These are phyloP conservation scores for Schizopygopsis malacanthus DNA, from an alignment of 2,797 vertebrate genomes.

Conservation along the genomic window DNA sequence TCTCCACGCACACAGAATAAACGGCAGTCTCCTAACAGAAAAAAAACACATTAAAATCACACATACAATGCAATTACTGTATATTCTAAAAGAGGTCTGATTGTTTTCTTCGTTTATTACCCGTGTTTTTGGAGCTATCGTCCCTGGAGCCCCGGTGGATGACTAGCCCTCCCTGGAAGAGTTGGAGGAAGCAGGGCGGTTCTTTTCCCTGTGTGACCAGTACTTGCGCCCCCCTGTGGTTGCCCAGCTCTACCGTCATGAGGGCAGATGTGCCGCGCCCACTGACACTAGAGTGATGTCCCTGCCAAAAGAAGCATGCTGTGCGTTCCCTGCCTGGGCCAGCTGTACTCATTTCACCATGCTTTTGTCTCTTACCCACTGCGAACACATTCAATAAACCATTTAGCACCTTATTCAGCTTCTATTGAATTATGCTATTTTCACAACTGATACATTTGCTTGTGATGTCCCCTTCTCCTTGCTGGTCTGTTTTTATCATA, in stretches of 20 bases:
- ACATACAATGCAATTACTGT: conserved; percentile 18
- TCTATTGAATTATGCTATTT: neutral
- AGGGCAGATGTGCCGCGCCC: conserved; percentile 83
- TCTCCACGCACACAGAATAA: conserved; percentile 81
- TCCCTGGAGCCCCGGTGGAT: conserved; percentile 81
- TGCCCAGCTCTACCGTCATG: conserved; percentile 84
- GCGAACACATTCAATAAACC: conserved; percentile 30
- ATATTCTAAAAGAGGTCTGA: neutral
- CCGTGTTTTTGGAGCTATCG: conserved; percentile 63
- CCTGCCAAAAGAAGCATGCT: conserved; percentile 86
- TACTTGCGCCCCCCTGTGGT: conserved; percentile 81
- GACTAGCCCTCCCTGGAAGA: conserved; percentile 81
- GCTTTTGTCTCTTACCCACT: conserved; percentile 83
- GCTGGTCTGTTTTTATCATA: neutral
- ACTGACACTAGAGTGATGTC: conserved; percentile 77
- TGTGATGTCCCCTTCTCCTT: neutral
- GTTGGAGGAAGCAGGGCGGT: conserved; percentile 83
- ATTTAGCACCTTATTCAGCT: conserved; percentile 6
- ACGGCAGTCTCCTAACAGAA: conserved; percentile 73
- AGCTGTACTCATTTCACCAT: conserved; percentile 75
- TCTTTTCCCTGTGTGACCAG: conserved; percentile 83
- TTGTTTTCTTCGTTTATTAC: conserved; percentile 60
- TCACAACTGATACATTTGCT: neutral
- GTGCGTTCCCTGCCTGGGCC: conserved; percentile 78
- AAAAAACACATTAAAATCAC: conserved; percentile 12